Conservation (phyloP, 2,888 invertebrate genomes). For the Tenthredo mesomela region DNA sequence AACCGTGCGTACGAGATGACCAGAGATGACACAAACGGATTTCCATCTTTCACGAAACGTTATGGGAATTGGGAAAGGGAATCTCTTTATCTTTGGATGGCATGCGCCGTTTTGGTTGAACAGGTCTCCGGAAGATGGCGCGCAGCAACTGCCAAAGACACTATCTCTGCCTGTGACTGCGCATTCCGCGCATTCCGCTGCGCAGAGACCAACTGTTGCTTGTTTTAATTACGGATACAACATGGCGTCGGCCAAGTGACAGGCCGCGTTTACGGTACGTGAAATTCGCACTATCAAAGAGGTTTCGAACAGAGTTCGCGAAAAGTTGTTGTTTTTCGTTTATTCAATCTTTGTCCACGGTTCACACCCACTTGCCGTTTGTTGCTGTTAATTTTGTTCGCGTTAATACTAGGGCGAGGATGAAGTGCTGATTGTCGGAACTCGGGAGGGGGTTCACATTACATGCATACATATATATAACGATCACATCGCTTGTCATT, state of each 20-base stretch:
- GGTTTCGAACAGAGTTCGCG: not conserved
- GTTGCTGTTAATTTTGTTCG: not conserved
- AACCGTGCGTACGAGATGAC: not conserved
- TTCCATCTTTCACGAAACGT: not conserved
- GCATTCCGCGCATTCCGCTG: not conserved
- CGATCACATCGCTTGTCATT: not conserved
- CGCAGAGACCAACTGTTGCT: conserved; percentile 30
- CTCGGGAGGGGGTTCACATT: conserved; percentile 18
- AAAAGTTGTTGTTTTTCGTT: not conserved
- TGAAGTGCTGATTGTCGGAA: not conserved
- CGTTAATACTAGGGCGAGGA: not conserved
- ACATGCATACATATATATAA: not conserved
- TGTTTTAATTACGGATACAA: conserved; percentile 1
- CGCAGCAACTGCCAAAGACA: not conserved
- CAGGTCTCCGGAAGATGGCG: not conserved
- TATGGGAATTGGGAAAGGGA: not conserved
- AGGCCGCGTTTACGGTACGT: not conserved
- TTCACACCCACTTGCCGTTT: not conserved
- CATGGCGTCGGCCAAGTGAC: not conserved
- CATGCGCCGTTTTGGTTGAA: not conserved
- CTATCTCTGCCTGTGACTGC: not conserved
- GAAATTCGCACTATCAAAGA: not conserved
- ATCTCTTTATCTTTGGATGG: not conserved
- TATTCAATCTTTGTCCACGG: not conserved
- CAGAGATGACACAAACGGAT: not conserved